Evolutionary conservation across 2,113 vertebrate species (phyloP).

Genomic region (Mixornis gularis): DNA sequence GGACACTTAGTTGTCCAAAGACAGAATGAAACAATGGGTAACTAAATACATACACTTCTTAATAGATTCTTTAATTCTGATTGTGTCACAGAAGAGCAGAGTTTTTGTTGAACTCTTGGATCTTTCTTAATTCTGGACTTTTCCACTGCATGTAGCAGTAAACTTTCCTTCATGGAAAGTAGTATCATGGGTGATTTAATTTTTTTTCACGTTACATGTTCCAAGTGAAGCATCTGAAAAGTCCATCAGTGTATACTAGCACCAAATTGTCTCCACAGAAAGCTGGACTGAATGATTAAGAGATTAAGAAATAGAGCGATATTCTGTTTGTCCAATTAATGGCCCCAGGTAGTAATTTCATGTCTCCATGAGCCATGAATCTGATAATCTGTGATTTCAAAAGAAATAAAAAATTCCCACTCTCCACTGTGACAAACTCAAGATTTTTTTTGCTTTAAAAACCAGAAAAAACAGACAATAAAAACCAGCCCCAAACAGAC

Average conservation of each 20-base stretch:
- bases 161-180: not conserved
- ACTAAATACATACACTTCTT: not conserved
- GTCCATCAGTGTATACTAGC: not conserved
- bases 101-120: not conserved
- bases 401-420: not conserved
- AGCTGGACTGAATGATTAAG: not conserved
- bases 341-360: not conserved
- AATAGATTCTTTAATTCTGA: not conserved
- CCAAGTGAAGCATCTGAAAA: constrained; percentile 21
- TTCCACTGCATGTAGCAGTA: not conserved
- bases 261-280: not conserved
- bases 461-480: not conserved
- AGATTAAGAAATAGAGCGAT: not conserved
- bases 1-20: not conserved
- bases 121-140: not conserved
- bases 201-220: not conserved
- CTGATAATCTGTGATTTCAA: not conserved
- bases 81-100: not conserved
- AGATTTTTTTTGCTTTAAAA: not conserved
- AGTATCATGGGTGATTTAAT: not conserved
- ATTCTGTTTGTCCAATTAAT: not conserved
- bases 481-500: not conserved
- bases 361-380: not conserved
- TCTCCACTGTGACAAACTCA: not conserved
- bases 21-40: not conserved